phyloP scores from a whole-genome alignment of 2,113 vertebrate genomes.

The Colistium nudipinnis region DNA sequence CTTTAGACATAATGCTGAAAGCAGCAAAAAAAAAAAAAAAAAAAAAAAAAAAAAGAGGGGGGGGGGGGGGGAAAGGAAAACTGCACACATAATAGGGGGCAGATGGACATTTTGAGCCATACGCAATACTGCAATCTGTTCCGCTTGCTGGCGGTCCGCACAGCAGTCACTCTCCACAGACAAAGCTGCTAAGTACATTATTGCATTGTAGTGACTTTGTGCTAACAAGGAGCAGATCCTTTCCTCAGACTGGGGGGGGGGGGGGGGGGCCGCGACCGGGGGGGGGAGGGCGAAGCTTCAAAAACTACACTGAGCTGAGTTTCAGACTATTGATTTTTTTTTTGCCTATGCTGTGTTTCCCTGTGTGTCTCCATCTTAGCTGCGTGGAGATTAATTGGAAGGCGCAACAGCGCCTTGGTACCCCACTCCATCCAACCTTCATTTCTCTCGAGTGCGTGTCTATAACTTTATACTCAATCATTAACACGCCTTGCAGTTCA shows the following conservation, averaged over 20 bases:
- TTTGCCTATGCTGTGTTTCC: slow-evolving; percentile 28
- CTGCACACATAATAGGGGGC: slow-evolving; percentile 59
- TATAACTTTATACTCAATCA: slow-evolving; percentile 20
- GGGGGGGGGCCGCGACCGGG: too few species aligned
- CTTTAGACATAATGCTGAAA: slow-evolving; percentile 59
- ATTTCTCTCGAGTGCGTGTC: not conserved
- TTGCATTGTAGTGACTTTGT: slow-evolving; percentile 41
- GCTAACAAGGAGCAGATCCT: slow-evolving; percentile 46
- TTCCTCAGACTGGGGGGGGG: not conserved
- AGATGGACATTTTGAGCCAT: slow-evolving; percentile 76
- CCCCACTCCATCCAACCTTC: slow-evolving; percentile 18
- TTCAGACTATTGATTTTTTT: slow-evolving; percentile 60
- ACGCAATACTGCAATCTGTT: slow-evolving; percentile 71
- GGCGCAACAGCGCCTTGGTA: slow-evolving; percentile 21
- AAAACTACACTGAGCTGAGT: slow-evolving; percentile 33
- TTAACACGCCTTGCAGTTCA: not conserved
- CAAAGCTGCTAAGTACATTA: slow-evolving; percentile 49
- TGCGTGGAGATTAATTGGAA: slow-evolving; percentile 48
- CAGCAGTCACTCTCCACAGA: slow-evolving; percentile 50
- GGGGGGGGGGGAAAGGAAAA: slow-evolving; percentile 4
- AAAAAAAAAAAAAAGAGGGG: slow-evolving; percentile 28
- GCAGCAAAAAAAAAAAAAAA: slow-evolving; percentile 49
- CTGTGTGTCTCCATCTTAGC: slow-evolving; percentile 37
- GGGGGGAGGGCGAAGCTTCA: slow-evolving; percentile 15
- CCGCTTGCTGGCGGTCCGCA: slow-evolving; percentile 47